Base-by-base conservation (phyloP, 2,888 invertebrate species). In the Lycaena phlaeas region DNA sequence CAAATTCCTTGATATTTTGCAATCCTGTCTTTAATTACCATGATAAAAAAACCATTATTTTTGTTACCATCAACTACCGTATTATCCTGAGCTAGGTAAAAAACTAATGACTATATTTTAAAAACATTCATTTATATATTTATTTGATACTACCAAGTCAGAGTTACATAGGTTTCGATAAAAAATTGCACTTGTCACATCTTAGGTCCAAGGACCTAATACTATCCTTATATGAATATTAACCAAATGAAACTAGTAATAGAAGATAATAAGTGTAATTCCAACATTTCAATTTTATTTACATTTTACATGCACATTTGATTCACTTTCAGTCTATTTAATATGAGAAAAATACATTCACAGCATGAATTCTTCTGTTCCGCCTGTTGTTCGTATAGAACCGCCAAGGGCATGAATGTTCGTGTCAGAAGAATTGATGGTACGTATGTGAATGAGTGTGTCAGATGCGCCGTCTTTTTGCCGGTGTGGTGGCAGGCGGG, bases 391-490 rank as follows among this genome's bases (percentile, higher is more conserved):
- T 31, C 30, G 17, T 30, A 37, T 26, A 38, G 39, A 42, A 53
- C 54, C 55, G 44, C 56, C 49, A 48, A 50, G 53, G 50, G 51
- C 53, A 57, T 42, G 48, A 29, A 15, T 54, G 55, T 50, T 51
- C 46, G 42, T 51, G 61, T 75, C 74, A 81, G 68, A 76, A 79
- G 61, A 68, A 78, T 4, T 67, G 73, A 26, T 64, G 69, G 54
- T 75, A 74, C 2, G 69, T 53, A 44, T 71, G 52, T 4, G 55
- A 44, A 28, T 62, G 57, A 22, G 57, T 51, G 40, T 67, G 77
- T 82, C 79, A 82, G 46, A 74, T 78, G 36, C 81, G 71, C 0
- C 82, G 61, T 2, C 81, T 64, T 44, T 77, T 78, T 1, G 78
- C 72, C 1, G 82, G 77, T 2, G 66, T 63, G 0, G 73, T 72